Percentiles rank a stretch among this genome's conserved stretches.
Evolutionary conservation across 2,113 vertebrate species (phyloP).

Genomic region (Sardina pilchardus): DNA sequence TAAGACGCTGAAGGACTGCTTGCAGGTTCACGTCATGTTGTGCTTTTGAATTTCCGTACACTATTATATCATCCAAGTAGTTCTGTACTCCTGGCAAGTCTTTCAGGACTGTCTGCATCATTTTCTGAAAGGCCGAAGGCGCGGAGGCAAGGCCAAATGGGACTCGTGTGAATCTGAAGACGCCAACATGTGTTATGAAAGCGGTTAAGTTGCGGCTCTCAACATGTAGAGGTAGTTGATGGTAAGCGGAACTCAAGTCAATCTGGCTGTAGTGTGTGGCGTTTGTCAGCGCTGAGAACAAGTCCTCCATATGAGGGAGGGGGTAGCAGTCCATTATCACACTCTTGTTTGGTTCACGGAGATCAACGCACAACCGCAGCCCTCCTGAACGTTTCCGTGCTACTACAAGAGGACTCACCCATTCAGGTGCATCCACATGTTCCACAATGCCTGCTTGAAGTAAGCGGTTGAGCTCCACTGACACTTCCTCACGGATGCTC

Average conservation of each 20-base stretch:
- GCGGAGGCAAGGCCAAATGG: background rate
- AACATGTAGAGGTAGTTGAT: conserved; percentile 9
- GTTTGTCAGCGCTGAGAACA: conserved; percentile 32
- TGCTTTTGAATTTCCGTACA: too few species aligned
- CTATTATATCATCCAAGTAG: too few species aligned
- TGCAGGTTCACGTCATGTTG: background rate
- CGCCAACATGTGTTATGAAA: background rate
- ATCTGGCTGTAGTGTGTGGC: conserved; percentile 35
- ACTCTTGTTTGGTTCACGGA: conserved; percentile 27
- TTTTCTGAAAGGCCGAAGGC: background rate
- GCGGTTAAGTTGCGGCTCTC: background rate
- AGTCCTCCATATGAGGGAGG: conserved; percentile 35
- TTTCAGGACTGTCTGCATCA: too few species aligned
- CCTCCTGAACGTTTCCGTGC: background rate
- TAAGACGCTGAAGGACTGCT: background rate
- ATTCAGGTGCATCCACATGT: conserved; percentile 27
- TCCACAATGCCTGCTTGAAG: conserved; percentile 7
- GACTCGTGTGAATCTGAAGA: too few species aligned
- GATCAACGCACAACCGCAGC: conserved; percentile 26
- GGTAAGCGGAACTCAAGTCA: conserved; percentile 29
- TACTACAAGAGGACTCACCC: conserved; percentile 24
- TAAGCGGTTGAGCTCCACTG: conserved; percentile 1
- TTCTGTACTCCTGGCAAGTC: too few species aligned
- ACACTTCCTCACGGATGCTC: conserved; percentile 18
- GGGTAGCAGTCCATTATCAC: conserved; percentile 34